These are phyloP conservation scores for Drosophila funebris DNA, from an alignment of 1,140 invertebrate genomes.

Conservation along the genomic window DNA sequence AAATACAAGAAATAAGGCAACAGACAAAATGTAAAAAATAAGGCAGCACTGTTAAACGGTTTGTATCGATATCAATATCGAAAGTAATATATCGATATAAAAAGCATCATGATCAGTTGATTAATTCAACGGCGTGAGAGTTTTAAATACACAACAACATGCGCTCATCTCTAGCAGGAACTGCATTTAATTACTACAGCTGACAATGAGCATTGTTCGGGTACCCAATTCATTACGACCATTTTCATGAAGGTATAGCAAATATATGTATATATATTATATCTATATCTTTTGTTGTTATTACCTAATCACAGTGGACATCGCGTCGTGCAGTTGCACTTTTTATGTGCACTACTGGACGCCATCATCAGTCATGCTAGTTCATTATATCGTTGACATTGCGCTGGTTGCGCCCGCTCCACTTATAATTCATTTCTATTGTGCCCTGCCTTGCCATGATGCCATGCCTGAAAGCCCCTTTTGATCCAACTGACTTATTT, in stretches of 20 bases:
- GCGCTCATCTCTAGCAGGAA: not conserved
- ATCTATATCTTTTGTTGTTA: slow-evolving; percentile 9
- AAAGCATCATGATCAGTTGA: too few species aligned
- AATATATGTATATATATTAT: not conserved
- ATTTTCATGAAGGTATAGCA: not conserved
- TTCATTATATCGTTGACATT: slow-evolving; percentile 78
- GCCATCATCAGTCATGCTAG: slow-evolving; percentile 78
- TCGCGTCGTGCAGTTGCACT: slow-evolving; percentile 39
- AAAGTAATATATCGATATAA: too few species aligned
- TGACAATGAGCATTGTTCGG: slow-evolving; percentile 38
- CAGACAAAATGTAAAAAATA: too few species aligned
- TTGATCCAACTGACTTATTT: slow-evolving; percentile 83
- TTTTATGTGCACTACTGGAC: slow-evolving; percentile 42
- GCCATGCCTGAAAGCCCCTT: slow-evolving; percentile 75
- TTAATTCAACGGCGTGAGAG: too few species aligned
- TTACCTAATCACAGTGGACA: slow-evolving; percentile 69
- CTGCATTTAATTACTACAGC: slow-evolving; percentile 7
- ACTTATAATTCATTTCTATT: slow-evolving; percentile 82
- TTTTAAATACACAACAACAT: too few species aligned
- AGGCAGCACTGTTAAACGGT: too few species aligned
- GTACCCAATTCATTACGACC: slow-evolving; percentile 2
- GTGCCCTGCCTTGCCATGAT: slow-evolving; percentile 53
- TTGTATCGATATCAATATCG: too few species aligned
- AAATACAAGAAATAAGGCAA: too few species aligned
- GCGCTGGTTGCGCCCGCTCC: slow-evolving; percentile 20